phyloP scores from a whole-genome alignment of 2,888 invertebrate species.

The Eupsilia transversa region DNA sequence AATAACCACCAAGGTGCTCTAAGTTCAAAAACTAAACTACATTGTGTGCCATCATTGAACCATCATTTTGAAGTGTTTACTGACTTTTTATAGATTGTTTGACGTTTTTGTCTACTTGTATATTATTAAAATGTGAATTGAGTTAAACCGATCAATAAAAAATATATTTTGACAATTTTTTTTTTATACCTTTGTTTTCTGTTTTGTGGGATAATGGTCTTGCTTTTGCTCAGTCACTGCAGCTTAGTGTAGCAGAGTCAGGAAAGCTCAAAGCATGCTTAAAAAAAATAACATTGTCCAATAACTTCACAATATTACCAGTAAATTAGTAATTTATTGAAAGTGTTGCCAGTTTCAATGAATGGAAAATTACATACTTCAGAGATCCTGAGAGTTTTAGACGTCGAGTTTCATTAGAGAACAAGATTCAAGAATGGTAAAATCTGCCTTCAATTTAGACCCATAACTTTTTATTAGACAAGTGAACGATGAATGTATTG shows the following conservation, averaged over 20 bases:
- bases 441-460: too few species aligned
- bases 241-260: background rate
- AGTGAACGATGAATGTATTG: too few species aligned
- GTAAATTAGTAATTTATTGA: background rate
- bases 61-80: constrained; percentile 97
- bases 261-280: background rate
- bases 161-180: constrained; percentile 36
- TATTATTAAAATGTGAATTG: constrained; percentile 54
- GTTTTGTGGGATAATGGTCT: too few species aligned
- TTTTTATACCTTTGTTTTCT: background rate
- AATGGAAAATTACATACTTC: background rate
- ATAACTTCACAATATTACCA: constrained; percentile 1
- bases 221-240: background rate
- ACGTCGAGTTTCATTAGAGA: background rate
- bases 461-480: too few species aligned
- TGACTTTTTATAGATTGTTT: constrained; percentile 85
- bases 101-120: constrained; percentile 27
- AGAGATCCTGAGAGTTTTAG: background rate
- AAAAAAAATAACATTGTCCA: background rate
- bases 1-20: constrained; percentile 92
- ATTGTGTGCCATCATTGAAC: constrained; percentile 95
- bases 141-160: constrained; percentile 59
- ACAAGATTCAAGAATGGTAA: background rate
- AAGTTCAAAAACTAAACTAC: constrained; percentile 93
- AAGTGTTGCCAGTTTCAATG: background rate